These are phyloP conservation scores for Podarcis siculus DNA, from an alignment of 2,797 vertebrate genomes.

Conservation along the genomic window DNA sequence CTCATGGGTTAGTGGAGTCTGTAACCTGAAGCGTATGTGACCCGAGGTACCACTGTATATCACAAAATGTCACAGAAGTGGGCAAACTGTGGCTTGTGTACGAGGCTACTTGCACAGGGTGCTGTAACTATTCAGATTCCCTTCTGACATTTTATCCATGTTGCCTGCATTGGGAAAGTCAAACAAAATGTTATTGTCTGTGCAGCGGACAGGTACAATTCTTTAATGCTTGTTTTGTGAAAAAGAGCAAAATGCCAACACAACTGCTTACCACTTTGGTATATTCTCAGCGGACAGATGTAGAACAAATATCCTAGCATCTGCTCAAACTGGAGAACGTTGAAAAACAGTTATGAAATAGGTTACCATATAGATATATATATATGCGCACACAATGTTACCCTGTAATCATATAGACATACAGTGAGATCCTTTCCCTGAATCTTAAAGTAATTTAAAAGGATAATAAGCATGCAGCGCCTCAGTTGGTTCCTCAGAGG, in stretches of 20 bases:
- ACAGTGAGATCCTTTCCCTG: slow-evolving; percentile 57
- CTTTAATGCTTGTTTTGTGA: background rate
- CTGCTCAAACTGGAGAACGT: background rate
- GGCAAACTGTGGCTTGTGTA: no score
- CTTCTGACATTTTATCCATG: background rate
- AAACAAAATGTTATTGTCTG: background rate
- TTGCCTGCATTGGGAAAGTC: background rate
- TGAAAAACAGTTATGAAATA: slow-evolving; percentile 68
- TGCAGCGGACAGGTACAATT: background rate
- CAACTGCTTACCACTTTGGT: background rate
- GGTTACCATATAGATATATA: slow-evolving; percentile 38
- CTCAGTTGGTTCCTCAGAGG: slow-evolving; percentile 84
- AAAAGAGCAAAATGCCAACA: background rate
- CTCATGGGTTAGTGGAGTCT: no score
- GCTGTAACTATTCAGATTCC: background rate
- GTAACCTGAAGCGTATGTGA: no score
- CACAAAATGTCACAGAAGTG: no score
- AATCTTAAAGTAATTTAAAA: slow-evolving; percentile 83
- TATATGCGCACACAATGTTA: slow-evolving; percentile 59
- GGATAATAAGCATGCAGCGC: slow-evolving; percentile 84
- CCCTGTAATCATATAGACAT: slow-evolving; percentile 53
- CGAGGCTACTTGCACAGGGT: background rate
- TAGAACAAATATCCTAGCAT: slow-evolving; percentile 19
- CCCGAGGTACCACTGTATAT: no score
- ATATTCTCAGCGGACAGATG: background rate